Percentiles rank a stretch among this genome's conserved stretches.
Conservation (phyloP, 1,140 invertebrate genomes). For the Oryctes rhinoceros region DNA sequence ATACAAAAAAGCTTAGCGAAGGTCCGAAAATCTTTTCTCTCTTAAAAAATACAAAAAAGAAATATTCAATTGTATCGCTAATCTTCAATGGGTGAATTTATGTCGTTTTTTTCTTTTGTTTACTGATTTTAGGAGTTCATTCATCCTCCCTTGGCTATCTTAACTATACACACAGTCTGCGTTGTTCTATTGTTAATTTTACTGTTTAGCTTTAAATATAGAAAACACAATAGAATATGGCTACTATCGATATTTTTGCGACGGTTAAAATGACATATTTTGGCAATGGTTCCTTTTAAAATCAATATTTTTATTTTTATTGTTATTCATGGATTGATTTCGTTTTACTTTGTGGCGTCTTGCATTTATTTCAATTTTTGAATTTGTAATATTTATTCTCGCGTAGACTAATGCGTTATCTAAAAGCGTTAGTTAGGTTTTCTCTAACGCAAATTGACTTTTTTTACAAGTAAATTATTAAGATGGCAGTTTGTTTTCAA, state of each 20-base stretch:
- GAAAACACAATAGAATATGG: slow-evolving; percentile 22
- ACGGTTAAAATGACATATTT: background rate
- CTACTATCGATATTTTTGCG: background rate
- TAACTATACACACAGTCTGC: background rate
- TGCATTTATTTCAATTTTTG: too few relatives aligned
- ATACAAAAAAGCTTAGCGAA: too few relatives aligned
- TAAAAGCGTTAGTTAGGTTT: background rate
- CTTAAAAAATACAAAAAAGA: too few relatives aligned
- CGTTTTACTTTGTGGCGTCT: too few relatives aligned
- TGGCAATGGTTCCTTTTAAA: background rate
- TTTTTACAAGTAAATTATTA: background rate
- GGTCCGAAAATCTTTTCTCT: too few relatives aligned
- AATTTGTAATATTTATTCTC: too few relatives aligned
- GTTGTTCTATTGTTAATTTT: slow-evolving; percentile 25
- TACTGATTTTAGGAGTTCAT: slow-evolving; percentile 12
- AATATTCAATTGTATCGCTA: too few relatives aligned
- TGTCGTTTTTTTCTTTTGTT: background rate
- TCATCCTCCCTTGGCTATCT: slow-evolving; percentile 8
- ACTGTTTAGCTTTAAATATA: slow-evolving; percentile 16
- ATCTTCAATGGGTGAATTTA: background rate
- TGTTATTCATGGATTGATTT: too few relatives aligned
- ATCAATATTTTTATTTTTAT: background rate
- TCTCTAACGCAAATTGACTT: background rate
- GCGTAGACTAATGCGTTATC: too few relatives aligned
- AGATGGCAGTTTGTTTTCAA: slow-evolving; percentile 11